Percentiles rank a stretch among this genome's conserved stretches.
These are phyloP conservation scores for Drosophila heteroneura DNA, from an alignment of 2,888 invertebrate species.

Conservation along the genomic window DNA sequence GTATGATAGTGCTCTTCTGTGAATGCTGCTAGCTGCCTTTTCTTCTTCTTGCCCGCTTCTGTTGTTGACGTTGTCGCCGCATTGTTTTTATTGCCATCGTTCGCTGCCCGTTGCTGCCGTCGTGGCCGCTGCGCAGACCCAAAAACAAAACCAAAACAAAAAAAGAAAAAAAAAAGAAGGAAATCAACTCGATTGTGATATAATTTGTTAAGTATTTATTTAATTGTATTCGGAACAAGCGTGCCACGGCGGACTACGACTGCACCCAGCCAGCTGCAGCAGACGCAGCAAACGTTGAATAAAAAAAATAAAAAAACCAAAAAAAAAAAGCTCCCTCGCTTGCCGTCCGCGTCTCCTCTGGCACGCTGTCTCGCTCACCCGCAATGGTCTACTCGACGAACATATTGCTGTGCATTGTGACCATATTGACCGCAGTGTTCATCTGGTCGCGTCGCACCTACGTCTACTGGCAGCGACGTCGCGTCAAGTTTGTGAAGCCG, in stretches of 20 bases:
- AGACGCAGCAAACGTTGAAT: background rate
- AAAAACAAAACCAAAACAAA: slow-evolving; percentile 19
- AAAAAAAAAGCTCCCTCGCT: slow-evolving; percentile 17
- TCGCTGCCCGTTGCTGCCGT: slow-evolving; percentile 39
- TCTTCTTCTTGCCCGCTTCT: slow-evolving; percentile 56
- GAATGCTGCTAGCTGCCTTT: slow-evolving; percentile 19
- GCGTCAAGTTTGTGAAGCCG: slow-evolving; percentile 84
- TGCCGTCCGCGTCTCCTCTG: slow-evolving; percentile 1
- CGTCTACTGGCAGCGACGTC: slow-evolving; percentile 83
- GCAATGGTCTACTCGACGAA: slow-evolving; percentile 81
- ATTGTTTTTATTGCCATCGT: slow-evolving; percentile 39
- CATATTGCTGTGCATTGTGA: slow-evolving; percentile 76
- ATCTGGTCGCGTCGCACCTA: slow-evolving; percentile 85
- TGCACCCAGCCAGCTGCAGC: slow-evolving; percentile 16
- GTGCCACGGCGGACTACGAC: slow-evolving; percentile 53
- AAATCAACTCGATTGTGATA: slow-evolving; percentile 65
- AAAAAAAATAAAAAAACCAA: slow-evolving; percentile 10
- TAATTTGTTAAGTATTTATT: slow-evolving; percentile 80
- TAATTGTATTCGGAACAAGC: slow-evolving; percentile 55
- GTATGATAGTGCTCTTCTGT: slow-evolving; percentile 26
- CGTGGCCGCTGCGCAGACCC: slow-evolving; percentile 57
- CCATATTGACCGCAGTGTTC: slow-evolving; percentile 75
- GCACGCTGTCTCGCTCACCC: slow-evolving; percentile 45
- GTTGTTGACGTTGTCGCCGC: slow-evolving; percentile 57
- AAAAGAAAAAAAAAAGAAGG: slow-evolving; percentile 1